Conservation (phyloP, 2,888 invertebrate species). For the Metacarcinus magister region DNA sequence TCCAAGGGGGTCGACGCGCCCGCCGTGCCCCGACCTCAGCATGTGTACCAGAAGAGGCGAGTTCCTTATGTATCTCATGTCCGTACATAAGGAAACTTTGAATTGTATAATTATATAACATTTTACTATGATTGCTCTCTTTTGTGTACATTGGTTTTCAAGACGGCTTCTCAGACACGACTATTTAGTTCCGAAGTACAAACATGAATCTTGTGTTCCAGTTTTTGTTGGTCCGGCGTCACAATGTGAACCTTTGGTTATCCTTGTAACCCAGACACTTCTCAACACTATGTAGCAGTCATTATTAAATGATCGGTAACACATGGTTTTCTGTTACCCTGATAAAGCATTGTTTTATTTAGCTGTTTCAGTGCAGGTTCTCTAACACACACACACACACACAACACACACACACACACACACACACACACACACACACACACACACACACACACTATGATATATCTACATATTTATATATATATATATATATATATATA, state of each 20-base stretch:
- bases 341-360: too few species aligned
- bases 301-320: not conserved
- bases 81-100: not conserved
- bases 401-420: constrained; percentile 38
- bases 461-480: not conserved
- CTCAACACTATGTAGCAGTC: constrained; percentile 39
- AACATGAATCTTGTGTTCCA: constrained; percentile 16
- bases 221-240: constrained; percentile 22
- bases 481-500: too few species aligned
- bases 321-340: not conserved
- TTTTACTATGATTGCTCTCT: not conserved
- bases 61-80: not conserved
- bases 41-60: not conserved
- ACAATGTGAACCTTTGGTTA: constrained; percentile 39
- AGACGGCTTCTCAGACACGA: not conserved
- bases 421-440: not conserved
- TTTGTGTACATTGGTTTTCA: not conserved
- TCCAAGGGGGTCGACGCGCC: not conserved
- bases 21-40: not conserved
- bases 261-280: constrained; percentile 33
- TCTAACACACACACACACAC: too few species aligned
- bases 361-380: too few species aligned
- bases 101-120: not conserved
- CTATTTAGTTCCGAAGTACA: constrained; percentile 32
- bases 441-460: not conserved